Evolutionary conservation across 2,888 invertebrate species (phyloP), one percentile per base, ranked within the genome.

Genomic region (Megastigmus dorsalis): DNA sequence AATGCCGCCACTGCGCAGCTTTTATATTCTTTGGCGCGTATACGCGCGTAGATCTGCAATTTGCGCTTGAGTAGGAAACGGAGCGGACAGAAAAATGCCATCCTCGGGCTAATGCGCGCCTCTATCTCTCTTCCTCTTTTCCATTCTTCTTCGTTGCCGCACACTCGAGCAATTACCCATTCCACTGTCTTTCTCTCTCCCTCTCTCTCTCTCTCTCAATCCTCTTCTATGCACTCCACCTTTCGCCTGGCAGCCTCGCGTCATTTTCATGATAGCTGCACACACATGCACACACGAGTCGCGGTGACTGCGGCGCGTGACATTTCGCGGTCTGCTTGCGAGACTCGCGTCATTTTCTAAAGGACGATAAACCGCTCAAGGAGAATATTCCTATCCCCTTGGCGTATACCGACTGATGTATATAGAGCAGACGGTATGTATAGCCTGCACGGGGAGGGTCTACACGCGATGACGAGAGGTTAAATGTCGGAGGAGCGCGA

Each of bases 301-400:
- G 18, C 50, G n/a, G n/a, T n/a, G 50, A 52, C 4, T 52, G n/a
- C n/a, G 10, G 28, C 57, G 57, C 38, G 57, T 38, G 38, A 57
- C 57, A 57, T 20, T 33, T 57, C 57, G 38, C 23, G 57, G 36
- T 57, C n/a, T 18, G n/a, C n/a, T n/a, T n/a, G 38, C 23, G 57
- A 9, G 30, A 28, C n/a, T n/a, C n/a, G n/a, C n/a, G n/a, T n/a
- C n/a, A n/a, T n/a, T n/a, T n/a, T 5, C n/a, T 10, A 9, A 45
- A 45, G 45, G 45, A 45, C 45, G 45, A 45, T 18, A 45, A 10
- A 4, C 45, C n/a, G n/a, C n/a, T n/a, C n/a, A n/a, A n/a, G n/a
- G n/a, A n/a, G n/a, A n/a, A n/a, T n/a, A n/a, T n/a, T n/a, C n/a
- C n/a, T n/a, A n/a, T n/a, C 18, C 15, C 18, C 18, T 15, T 10